Percentiles rank a stretch among this genome's conserved stretches.
phyloP scores from a whole-genome alignment of 2,113 vertebrate genomes.

The Indri indri region DNA sequence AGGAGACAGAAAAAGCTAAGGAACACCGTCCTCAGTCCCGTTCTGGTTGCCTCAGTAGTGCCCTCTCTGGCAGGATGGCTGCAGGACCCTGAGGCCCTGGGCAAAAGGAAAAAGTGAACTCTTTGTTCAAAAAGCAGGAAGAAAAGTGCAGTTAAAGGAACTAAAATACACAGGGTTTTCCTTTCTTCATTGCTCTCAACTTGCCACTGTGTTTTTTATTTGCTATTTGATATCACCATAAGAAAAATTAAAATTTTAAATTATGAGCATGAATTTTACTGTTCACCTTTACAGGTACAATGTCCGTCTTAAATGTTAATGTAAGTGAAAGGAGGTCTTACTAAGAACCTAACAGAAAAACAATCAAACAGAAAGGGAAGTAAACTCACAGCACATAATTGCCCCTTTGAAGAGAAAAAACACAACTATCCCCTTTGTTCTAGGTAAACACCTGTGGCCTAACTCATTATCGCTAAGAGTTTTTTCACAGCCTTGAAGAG shows the following conservation, averaged over 20 bases:
- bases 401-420: too few relatives aligned
- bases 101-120: rapidly evolving
- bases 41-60: rapidly evolving
- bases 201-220: background rate
- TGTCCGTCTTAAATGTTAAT: background rate
- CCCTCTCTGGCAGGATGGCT: rapidly evolving
- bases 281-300: background rate
- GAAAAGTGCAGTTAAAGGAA: background rate
- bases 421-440: too few relatives aligned
- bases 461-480: too few relatives aligned
- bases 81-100: rapidly evolving
- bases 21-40: rapidly evolving
- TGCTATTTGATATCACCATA: background rate
- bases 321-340: too few relatives aligned
- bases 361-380: too few relatives aligned
- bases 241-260: background rate
- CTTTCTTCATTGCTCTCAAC: background rate
- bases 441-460: too few relatives aligned
- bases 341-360: too few relatives aligned
- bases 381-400: too few relatives aligned
- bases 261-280: background rate
- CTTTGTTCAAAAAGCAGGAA: background rate
- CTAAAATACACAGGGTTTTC: rapidly evolving
- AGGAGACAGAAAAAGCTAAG: background rate
- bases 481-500: too few relatives aligned